A percentile compares a stretch with the other conserved stretches of the same genome.
Evolutionary conservation across 1,140 invertebrate genomes (phyloP).

Genomic region (Cryptotermes secundus): DNA sequence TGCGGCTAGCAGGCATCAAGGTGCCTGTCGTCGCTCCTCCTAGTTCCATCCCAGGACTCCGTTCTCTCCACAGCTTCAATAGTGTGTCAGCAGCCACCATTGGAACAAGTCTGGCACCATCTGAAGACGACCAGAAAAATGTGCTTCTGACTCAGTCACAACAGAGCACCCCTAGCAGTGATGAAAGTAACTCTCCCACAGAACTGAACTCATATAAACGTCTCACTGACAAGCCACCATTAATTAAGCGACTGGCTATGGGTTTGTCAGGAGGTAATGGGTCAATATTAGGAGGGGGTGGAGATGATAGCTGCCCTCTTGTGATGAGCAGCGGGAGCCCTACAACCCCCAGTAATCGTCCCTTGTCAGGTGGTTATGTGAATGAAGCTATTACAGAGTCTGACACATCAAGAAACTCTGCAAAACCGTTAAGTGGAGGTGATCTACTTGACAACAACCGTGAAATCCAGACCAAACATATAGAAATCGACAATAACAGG

Average conservation of each 20-base stretch:
- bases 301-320: conserved; percentile 54
- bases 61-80: conserved; percentile 52
- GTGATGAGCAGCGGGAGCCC: conserved; percentile 39
- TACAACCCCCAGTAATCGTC: conserved; percentile 57
- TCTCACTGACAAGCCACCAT: conserved; percentile 75
- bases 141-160: conserved; percentile 49
- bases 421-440: conserved; percentile 47
- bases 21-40: conserved; percentile 34
- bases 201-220: conserved; percentile 83
- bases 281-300: conserved; percentile 46
- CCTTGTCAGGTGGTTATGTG: conserved; percentile 72
- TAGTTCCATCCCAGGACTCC: conserved; percentile 46
- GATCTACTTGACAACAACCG: conserved; percentile 53
- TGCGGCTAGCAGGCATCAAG: conserved; percentile 32
- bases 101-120: too few relatives aligned
- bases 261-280: conserved; percentile 58
- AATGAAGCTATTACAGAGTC: conserved; percentile 65
- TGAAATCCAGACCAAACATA: conserved; percentile 54
- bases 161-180: conserved; percentile 73
- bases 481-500: conserved; percentile 57
- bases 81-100: conserved; percentile 51
- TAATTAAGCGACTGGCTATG: conserved; percentile 75
- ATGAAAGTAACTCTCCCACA: conserved; percentile 85
- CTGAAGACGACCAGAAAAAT: not conserved
- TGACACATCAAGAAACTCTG: conserved; percentile 49